Evolutionary conservation across 1,140 invertebrate genomes (phyloP).

Genomic region (Battus philenor): DNA sequence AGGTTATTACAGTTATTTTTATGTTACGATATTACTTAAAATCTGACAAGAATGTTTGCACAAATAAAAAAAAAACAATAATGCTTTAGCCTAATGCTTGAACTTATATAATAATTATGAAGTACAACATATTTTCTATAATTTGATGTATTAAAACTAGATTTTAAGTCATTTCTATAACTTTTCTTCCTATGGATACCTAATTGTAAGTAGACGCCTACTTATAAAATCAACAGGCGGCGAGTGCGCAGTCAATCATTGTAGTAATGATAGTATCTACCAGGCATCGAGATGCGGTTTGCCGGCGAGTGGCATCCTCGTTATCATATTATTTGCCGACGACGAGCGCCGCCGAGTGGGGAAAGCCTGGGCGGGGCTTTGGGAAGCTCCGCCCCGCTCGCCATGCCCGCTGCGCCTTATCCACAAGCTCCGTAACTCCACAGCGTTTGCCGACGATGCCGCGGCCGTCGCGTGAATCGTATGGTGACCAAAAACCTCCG

Average conservation of each 20-base stretch:
- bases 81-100: no score
- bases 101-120: no score
- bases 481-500: conserved; percentile 96
- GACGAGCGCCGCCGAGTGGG: conserved; percentile 25
- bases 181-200: no score
- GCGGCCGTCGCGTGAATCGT: conserved; percentile 91
- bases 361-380: conserved; percentile 17
- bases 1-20: no score
- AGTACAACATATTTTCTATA: no score
- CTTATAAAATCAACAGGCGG: conserved; percentile 57
- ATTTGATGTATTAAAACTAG: no score
- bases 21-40: no score
- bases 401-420: conserved; percentile 22
- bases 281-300: conserved; percentile 53
- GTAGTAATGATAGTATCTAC: conserved; percentile 55
- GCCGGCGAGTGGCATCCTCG: conserved; percentile 52
- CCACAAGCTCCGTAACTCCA: conserved; percentile 17
- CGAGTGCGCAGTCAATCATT: conserved; percentile 66
- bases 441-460: conserved; percentile 80
- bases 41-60: no score
- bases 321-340: conserved; percentile 60
- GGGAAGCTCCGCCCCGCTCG: conserved; percentile 16
- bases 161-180: no score
- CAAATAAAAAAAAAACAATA: no score
- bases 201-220: conserved; percentile 22